Evolutionary conservation across 2,797 vertebrate species (phyloP).

Genomic region (Sternarchorhynchus goeldii): DNA sequence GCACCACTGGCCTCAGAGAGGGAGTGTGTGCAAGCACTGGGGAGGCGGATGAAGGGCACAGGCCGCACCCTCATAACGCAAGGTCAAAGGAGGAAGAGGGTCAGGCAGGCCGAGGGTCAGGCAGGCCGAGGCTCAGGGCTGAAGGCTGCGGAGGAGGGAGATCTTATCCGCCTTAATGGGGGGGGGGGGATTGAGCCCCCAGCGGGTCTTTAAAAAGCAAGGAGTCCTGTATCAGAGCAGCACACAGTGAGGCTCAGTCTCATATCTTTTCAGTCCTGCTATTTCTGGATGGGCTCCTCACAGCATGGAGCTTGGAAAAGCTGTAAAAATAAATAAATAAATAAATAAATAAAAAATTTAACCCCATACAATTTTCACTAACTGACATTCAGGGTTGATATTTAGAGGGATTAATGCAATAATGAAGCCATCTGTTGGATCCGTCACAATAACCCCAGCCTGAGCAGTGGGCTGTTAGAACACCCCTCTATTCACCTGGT

Average conservation of each 20-base stretch:
- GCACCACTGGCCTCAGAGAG: constrained; percentile 41
- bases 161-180: constrained; percentile 57
- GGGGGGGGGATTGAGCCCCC: constrained; percentile 25
- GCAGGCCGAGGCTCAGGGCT: constrained; percentile 53
- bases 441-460: constrained; percentile 12
- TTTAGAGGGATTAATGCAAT: constrained; percentile 30
- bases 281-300: constrained; percentile 13
- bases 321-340: not conserved
- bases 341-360: too few relatives aligned
- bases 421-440: constrained; percentile 30
- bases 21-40: constrained; percentile 30
- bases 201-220: constrained; percentile 39
- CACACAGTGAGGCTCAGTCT: constrained; percentile 37
- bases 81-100: constrained; percentile 60
- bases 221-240: constrained; percentile 42
- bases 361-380: constrained; percentile 6
- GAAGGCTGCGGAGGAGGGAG: constrained; percentile 50
- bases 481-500: constrained; percentile 22
- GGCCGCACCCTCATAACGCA: constrained; percentile 47
- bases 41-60: constrained; percentile 29
- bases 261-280: constrained; percentile 17
- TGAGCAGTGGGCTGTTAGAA: constrained; percentile 18
- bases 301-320: constrained; percentile 7
- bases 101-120: constrained; percentile 56
- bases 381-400: constrained; percentile 1